Percentiles rank a stretch among this genome's conserved stretches.
phyloP scores from a whole-genome alignment of 2,888 invertebrate species.

The Sphaerophoria taeniata region DNA sequence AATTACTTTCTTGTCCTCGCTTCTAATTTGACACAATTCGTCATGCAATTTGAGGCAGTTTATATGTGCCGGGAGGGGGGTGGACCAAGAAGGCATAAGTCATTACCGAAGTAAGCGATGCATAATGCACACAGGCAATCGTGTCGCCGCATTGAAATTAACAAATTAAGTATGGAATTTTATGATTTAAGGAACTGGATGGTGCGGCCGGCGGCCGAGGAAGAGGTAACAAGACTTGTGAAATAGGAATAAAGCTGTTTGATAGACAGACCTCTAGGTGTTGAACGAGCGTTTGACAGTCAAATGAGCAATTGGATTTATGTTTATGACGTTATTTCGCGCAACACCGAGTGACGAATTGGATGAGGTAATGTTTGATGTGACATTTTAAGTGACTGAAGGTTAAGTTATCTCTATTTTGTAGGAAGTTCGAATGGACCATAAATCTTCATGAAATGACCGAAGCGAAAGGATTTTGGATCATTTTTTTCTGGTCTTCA shows the following conservation, averaged over 20 bases:
- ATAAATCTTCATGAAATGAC: not conserved
- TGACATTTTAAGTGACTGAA: conserved; percentile 32
- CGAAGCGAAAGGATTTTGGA: not conserved
- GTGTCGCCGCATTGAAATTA: conserved; percentile 66
- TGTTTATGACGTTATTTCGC: conserved; percentile 32
- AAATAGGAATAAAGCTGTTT: conserved; percentile 6
- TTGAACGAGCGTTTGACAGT: conserved; percentile 38
- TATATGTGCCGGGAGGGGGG: not conserved
- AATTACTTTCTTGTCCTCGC: conserved; percentile 61
- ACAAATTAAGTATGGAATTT: conserved; percentile 58
- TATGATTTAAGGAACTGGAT: conserved; percentile 59
- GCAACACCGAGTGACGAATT: conserved; percentile 27
- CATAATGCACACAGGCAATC: conserved; percentile 40
- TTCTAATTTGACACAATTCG: conserved; percentile 70
- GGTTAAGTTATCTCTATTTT: not conserved
- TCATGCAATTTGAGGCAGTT: conserved; percentile 48
- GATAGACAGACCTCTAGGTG: conserved; percentile 17
- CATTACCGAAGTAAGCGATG: conserved; percentile 31
- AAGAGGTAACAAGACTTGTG: not conserved
- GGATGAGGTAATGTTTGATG: conserved; percentile 30
- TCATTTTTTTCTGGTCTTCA: not conserved
- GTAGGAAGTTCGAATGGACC: conserved; percentile 47
- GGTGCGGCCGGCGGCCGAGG: not conserved
- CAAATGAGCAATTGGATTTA: conserved; percentile 53
- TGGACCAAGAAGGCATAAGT: conserved; percentile 28